A percentile compares a stretch with the other conserved stretches of the same genome.
Conservation (phyloP, 1,140 invertebrate genomes). For the Mercenaria mercenaria region DNA sequence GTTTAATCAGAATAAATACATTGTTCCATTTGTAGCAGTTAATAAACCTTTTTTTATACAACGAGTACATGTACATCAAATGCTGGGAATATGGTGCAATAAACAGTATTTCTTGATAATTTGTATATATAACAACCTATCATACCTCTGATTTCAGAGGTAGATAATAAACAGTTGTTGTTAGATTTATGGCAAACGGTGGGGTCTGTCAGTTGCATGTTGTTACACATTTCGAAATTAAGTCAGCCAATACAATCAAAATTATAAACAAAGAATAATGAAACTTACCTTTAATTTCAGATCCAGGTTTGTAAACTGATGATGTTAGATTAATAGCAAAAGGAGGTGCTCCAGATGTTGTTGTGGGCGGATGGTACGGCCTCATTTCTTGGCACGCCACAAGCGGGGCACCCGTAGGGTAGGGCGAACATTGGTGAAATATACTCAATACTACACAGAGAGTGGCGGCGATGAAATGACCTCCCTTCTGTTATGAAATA, state of each 20-base stretch:
- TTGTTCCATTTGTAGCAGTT: background rate
- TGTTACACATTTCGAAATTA: no score
- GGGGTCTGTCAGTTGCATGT: no score
- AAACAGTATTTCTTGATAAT: no score
- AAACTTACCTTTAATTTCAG: slow-evolving; percentile 47
- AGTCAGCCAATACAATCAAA: no score
- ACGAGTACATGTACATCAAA: no score
- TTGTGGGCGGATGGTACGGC: slow-evolving; percentile 47
- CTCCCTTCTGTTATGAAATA: background rate
- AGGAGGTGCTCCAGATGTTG: slow-evolving; percentile 36
- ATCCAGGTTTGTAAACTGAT: slow-evolving; percentile 7
- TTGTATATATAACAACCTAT: no score
- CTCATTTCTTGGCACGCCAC: slow-evolving; percentile 45
- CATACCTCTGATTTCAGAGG: slow-evolving; percentile 36
- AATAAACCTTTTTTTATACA: no score
- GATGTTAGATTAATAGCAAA: background rate
- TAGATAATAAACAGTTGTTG: background rate
- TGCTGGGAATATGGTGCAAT: no score
- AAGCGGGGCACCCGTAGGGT: slow-evolving; percentile 40
- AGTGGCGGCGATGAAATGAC: background rate
- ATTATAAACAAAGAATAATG: no score
- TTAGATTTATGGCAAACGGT: slow-evolving; percentile 31
- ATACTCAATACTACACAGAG: background rate
- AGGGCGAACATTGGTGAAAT: background rate
- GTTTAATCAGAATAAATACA: background rate